Percentiles rank a stretch among this genome's conserved stretches.
phyloP scores from a whole-genome alignment of 2,797 vertebrate genomes.

The Monodelphis domestica region DNA sequence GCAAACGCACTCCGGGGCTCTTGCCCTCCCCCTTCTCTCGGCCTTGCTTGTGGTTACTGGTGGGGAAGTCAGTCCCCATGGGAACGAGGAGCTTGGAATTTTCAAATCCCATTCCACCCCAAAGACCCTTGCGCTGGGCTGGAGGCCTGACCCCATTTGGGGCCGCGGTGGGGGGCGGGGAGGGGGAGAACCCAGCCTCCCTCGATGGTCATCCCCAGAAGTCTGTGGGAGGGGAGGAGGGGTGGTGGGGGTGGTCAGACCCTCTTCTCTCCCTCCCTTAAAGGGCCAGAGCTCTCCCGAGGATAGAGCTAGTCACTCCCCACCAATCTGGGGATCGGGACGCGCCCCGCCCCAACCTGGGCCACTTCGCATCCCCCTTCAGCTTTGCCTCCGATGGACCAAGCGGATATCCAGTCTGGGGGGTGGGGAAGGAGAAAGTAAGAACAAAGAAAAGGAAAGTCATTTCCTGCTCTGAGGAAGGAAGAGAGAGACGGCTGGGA shows the following conservation, averaged over 20 bases:
- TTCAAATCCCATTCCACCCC: constrained; percentile 40
- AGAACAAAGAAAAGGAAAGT: constrained; percentile 78
- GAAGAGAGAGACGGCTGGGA: constrained; percentile 66
- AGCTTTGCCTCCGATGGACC: constrained; percentile 13
- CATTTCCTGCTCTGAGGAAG: constrained; percentile 79
- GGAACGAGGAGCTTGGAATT: constrained; percentile 27
- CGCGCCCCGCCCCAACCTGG: background rate
- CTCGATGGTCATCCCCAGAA: background rate
- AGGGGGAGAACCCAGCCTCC: background rate
- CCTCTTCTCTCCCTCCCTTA: background rate
- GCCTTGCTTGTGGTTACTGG: background rate
- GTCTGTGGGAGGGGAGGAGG: background rate
- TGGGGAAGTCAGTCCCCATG: constrained; percentile 43
- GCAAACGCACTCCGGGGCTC: background rate
- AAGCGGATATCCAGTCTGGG: constrained; percentile 55
- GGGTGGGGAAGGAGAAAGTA: constrained; percentile 69
- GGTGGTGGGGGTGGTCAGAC: background rate
- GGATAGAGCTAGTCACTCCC: background rate
- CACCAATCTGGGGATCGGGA: background rate
- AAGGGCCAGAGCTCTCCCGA: background rate
- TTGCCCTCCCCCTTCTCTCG: background rate
- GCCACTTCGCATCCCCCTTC: background rate
- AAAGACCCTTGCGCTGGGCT: background rate
- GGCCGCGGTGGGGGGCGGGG: background rate
- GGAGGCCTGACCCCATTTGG: background rate